Conservation (phyloP, 2,113 vertebrate genomes). For the Psettodes erumei region DNA sequence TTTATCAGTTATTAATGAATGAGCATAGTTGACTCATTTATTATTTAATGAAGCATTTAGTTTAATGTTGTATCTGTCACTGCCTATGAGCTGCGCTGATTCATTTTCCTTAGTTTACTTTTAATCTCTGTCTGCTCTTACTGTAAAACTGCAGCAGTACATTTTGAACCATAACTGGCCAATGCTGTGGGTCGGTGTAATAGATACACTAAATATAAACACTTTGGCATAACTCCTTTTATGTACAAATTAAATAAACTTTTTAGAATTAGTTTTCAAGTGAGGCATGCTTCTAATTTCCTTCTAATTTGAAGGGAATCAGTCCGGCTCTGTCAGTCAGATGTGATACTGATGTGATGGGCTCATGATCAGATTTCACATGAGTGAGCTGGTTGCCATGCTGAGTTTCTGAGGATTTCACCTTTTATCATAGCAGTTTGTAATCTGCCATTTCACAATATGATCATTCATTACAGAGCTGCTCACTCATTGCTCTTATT, state of each 20-base stretch:
- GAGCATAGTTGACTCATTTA: slow-evolving; percentile 44
- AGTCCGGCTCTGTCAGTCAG: background rate
- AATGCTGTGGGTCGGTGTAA: no score
- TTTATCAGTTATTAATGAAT: slow-evolving; percentile 55
- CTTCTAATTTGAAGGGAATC: background rate
- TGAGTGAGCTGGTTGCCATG: background rate
- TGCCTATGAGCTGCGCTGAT: slow-evolving; percentile 26
- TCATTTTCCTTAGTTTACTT: slow-evolving; percentile 12
- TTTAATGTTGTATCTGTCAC: slow-evolving; percentile 26
- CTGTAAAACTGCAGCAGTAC: background rate
- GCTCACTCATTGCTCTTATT: no score
- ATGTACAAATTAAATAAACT: no score
- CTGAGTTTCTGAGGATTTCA: background rate
- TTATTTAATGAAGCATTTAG: slow-evolving; percentile 49
- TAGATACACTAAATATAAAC: no score
- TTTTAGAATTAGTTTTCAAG: no score
- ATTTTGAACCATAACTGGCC: slow-evolving; percentile 34
- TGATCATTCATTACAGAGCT: background rate
- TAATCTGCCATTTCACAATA: no score
- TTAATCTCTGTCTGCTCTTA: slow-evolving; percentile 18
- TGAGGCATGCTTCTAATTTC: background rate
- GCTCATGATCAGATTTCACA: background rate
- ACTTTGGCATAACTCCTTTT: no score
- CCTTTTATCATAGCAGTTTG: background rate
- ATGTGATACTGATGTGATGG: background rate